Conservation (phyloP, 2,113 vertebrate species). For the Indicator indicator region DNA sequence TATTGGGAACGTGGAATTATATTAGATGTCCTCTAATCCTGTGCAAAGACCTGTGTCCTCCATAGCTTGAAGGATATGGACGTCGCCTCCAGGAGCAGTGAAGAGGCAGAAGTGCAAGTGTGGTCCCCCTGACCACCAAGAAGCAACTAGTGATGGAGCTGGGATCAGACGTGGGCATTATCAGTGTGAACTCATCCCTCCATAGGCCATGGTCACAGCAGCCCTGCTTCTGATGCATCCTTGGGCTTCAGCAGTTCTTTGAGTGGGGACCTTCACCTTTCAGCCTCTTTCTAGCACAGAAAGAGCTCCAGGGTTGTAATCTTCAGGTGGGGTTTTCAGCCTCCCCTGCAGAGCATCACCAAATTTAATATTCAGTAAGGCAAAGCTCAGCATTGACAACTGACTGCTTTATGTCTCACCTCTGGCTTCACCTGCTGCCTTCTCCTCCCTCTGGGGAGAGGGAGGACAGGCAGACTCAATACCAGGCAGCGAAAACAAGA, state of each 20-base stretch:
- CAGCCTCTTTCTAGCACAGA: neutral
- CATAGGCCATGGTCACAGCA: rapidly evolving
- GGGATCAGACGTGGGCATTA: rapidly evolving
- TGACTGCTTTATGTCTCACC: constrained; percentile 1
- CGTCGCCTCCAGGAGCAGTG: neutral
- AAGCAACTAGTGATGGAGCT: neutral
- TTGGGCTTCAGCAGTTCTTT: neutral
- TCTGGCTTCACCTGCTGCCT: rapidly evolving
- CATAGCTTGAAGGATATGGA: neutral
- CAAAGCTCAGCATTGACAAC: neutral
- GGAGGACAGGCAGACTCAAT: neutral
- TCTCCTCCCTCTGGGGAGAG: neutral
- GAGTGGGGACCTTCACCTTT: neutral
- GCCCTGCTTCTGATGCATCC: rapidly evolving
- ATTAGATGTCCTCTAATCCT: neutral
- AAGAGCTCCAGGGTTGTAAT: neutral
- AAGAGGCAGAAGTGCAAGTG: neutral
- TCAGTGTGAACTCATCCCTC: neutral
- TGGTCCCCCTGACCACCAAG: neutral
- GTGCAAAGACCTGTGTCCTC: neutral
- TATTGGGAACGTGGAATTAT: neutral
- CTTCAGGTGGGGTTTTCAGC: neutral
- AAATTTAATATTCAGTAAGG: constrained; percentile 1
- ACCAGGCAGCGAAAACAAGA: neutral
- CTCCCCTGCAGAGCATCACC: rapidly evolving